These are phyloP conservation scores for Colaptes auratus DNA, from an alignment of 2,113 vertebrate genomes.

Conservation along the genomic window DNA sequence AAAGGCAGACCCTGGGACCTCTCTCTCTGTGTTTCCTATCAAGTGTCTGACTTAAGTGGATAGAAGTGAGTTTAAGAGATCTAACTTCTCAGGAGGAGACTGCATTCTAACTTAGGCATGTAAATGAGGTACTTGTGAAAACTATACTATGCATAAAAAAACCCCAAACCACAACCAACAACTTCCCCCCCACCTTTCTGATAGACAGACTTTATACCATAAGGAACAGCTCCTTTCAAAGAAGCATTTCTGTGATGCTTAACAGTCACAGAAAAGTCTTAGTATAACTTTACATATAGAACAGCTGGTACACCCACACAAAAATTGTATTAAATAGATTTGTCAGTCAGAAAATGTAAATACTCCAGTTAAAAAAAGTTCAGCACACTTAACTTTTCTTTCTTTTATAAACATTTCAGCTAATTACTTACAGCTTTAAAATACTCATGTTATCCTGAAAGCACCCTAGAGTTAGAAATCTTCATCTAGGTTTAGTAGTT, in stretches of 20 bases:
- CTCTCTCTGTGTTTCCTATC: neutral
- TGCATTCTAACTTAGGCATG: neutral
- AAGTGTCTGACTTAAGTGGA: neutral
- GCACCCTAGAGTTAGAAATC: slow-evolving; percentile 43
- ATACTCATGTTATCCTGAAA: slow-evolving; percentile 45
- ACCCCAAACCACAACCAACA: neutral
- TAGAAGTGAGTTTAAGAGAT: neutral
- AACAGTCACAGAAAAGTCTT: neutral
- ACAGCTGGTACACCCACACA: slow-evolving; percentile 42
- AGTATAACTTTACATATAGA: slow-evolving; percentile 36
- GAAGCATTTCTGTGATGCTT: slow-evolving; percentile 1
- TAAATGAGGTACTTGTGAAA: slow-evolving; percentile 7
- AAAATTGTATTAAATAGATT: slow-evolving; percentile 38
- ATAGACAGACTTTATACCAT: neutral
- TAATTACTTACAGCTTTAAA: slow-evolving; percentile 70
- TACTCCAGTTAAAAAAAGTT: slow-evolving; percentile 54
- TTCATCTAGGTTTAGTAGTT: slow-evolving; percentile 46
- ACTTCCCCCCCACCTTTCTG: neutral
- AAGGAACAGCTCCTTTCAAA: neutral
- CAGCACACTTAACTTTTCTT: slow-evolving; percentile 10
- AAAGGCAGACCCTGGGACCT: too few species aligned
- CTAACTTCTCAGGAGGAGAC: neutral
- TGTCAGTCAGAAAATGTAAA: slow-evolving; percentile 61
- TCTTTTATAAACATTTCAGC: slow-evolving; percentile 66
- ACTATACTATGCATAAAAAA: neutral